phyloP scores from a whole-genome alignment of 2,113 vertebrate species.

The Nettapus auritus region DNA sequence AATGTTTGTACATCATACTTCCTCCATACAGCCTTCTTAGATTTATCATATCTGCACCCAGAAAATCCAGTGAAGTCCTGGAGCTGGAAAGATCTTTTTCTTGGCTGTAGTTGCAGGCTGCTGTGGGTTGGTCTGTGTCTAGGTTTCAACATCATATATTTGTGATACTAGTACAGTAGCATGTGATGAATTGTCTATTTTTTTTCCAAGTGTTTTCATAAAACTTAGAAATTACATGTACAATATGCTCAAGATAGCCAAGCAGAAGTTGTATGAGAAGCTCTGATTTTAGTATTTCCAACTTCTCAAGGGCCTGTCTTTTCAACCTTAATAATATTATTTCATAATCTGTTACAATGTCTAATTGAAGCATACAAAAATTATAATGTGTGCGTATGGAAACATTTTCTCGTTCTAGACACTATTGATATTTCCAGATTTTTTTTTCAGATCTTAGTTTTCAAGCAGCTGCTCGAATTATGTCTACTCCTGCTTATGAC shows the following conservation, averaged over 20 bases:
- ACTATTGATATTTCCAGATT: neutral
- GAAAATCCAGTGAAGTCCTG: neutral
- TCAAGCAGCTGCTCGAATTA: slow-evolving; percentile 90
- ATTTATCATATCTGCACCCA: neutral
- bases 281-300: neutral
- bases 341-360: neutral
- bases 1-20: neutral
- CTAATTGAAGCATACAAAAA: neutral
- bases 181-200: fast-evolving
- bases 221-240: neutral
- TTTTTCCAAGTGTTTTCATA: neutral
- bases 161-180: neutral
- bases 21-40: neutral
- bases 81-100: neutral
- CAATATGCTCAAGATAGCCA: neutral
- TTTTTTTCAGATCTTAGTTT: slow-evolving; percentile 89
- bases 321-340: neutral
- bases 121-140: neutral
- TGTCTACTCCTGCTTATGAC: slow-evolving; percentile 87
- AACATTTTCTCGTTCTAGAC: neutral
- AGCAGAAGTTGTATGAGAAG: neutral
- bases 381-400: neutral
- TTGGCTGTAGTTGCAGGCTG: neutral
- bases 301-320: neutral
- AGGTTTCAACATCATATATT: neutral